Percentiles rank a stretch among this genome's conserved stretches.
phyloP scores from a whole-genome alignment of 1,140 invertebrate genomes.

The Meloidogyne floridensis region DNA sequence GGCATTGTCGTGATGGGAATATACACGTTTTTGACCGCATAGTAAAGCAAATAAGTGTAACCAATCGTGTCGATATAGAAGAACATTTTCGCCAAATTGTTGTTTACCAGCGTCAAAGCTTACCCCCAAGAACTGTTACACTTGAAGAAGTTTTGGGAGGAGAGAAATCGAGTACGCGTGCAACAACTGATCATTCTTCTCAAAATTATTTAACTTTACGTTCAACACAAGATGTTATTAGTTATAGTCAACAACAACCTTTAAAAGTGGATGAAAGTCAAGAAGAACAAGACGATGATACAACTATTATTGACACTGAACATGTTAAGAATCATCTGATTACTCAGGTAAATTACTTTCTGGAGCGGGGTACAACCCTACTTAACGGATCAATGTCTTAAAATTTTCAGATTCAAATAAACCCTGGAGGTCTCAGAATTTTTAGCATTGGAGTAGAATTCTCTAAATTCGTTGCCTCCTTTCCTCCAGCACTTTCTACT shows the following conservation, averaged over 20 bases:
- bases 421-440: conserved; percentile 36
- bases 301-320: not conserved
- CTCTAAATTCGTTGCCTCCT: conserved; percentile 40
- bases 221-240: conserved; percentile 25
- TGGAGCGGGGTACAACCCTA: not conserved
- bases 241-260: conserved; percentile 23
- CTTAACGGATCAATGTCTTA: not conserved
- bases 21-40: conserved; percentile 34
- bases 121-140: not conserved
- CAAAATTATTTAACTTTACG: conserved; percentile 1
- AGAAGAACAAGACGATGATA: not conserved
- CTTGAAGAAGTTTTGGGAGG: not conserved
- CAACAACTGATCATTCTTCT: not conserved
- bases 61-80: conserved; percentile 44
- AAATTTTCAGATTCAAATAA: conserved; percentile 36
- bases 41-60: conserved; percentile 33
- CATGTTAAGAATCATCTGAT: not conserved
- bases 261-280: not conserved
- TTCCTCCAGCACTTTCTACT: conserved; percentile 32
- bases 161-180: not conserved
- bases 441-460: conserved; percentile 49
- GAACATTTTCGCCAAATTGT: conserved; percentile 51
- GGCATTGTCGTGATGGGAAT: conserved; percentile 40
- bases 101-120: conserved; percentile 26
- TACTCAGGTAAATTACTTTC: not conserved